phyloP scores from a whole-genome alignment of 2,797 vertebrate species.

The Zalophus californianus region DNA sequence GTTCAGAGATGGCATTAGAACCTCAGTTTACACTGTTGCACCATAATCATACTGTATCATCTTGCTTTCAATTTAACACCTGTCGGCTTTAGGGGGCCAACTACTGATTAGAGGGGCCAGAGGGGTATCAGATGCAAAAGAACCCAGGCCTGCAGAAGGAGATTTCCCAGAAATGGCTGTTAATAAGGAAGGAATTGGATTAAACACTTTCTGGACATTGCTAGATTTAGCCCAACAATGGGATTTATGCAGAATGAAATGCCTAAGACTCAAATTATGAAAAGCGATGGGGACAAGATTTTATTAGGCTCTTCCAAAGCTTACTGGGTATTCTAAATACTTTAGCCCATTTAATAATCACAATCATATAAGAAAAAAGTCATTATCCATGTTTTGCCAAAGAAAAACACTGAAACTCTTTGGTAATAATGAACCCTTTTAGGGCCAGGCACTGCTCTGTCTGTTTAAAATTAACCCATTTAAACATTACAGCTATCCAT shows the following conservation, averaged over 20 bases:
- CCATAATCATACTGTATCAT: background rate
- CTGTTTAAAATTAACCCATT: background rate
- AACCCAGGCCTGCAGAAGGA: background rate
- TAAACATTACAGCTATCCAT: background rate
- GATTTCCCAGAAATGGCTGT: background rate
- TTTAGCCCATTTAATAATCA: background rate
- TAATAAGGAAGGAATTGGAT: background rate
- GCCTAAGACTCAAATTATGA: background rate
- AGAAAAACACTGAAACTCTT: background rate
- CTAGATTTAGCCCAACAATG: background rate
- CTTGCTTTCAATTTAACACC: background rate
- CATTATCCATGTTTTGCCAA: background rate
- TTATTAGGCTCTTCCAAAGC: background rate
- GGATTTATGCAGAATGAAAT: background rate
- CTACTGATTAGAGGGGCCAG: background rate
- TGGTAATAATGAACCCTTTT: background rate
- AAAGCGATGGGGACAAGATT: background rate
- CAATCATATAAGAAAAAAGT: background rate
- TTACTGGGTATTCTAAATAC: background rate
- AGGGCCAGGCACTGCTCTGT: background rate
- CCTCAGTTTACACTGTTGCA: background rate
- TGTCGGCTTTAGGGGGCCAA: background rate
- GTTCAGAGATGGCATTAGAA: background rate
- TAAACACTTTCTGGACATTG: background rate
- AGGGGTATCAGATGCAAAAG: background rate